Evolutionary conservation across 2,113 vertebrate genomes (phyloP), one percentile per base, ranked within the genome.

Genomic region (Aptenodytes patagonicus): DNA sequence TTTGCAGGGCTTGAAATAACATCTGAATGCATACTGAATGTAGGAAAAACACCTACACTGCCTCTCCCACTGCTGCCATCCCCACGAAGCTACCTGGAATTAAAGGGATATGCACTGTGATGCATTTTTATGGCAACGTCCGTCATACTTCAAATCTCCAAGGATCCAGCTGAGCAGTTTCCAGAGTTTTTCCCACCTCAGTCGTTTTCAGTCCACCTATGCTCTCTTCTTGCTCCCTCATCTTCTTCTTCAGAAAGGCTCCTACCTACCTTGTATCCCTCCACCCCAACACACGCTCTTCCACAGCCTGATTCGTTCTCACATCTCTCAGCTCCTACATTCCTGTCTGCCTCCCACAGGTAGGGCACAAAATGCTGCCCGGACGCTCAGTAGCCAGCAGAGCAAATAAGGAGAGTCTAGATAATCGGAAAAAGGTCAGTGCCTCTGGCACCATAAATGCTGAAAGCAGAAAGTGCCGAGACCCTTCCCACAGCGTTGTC

Each of bases 1-100:
- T 92, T 92, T 81, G 31, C 34, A 57, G 80, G 47, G 22, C 61
- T 76, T 89, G 77, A 91, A 95, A 97, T 94, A 89, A 60, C 83
- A 78, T 84, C 61, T 69, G 24, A 87, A 89, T 60, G 9, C 60
- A 38, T 46, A 34, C 10, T 58, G 32, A 55, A 34, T 62, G 49
- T 34, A 82, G 40, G 55, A 44, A 94, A 84, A 95, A 75, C 0
- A 0, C 71, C 85, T 52, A 44, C 64, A 13, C 55, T 54, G 57
- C 55, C 57, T 82, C 61, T 84, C 73, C 57, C 44, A 44, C 47
- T 69, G 51, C 64, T 94, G 80, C 80, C 72, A 73, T 55, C 64
- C 36, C 32, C 65, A n/a, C 2, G 3, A 71, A 89, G 38, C 60
- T 89, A 64, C 38, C 57, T 81, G 73, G 20, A 87, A 81, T 68